Evolutionary conservation across 2,113 vertebrate species (phyloP), one percentile per base, ranked within the genome.

Genomic region (Hyperoodon ampullatus): DNA sequence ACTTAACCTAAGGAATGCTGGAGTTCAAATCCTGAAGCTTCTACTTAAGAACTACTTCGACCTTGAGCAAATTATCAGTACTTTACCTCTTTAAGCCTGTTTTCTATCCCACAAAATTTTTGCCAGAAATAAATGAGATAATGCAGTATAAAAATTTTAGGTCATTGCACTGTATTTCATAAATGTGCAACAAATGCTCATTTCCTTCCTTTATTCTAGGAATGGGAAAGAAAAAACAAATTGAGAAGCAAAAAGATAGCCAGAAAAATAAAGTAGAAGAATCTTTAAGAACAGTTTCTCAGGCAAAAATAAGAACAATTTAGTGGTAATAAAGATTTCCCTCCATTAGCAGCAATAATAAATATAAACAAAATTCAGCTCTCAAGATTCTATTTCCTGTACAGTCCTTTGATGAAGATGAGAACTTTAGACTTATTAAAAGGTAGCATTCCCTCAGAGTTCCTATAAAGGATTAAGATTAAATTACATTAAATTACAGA

Each of bases 341-440:
- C 44, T 89, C 61, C 58, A 95, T 66, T 60, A 60, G 33, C 9
- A 90, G n/a, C 8, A 26, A 80, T 23, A 87, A 58, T 53, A 85
- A 88, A 94, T 55, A 94, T 77, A 93, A 95, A 86, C 47, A 68
- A 93, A 93, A 87, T 90, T 90, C 58, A 82, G 60, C n/a, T 90
- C 28, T 82, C 23, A 58, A 94, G 39, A 77, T 75, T 80, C n/a
- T 70, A 87, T 86, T 95, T 89, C 55, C 11, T 93, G 30, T 50
- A 35, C 50, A 70, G 39, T 93, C 28, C 66, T 96, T 94, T 86
- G 18, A 89, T 68, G 23, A 68, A 75, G 47, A 83, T 70, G 33
- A 86, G 24, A 92, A 61, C n/a, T 86, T 33, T 61, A 86, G 63
- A 93, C 23, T 81, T 80, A 96, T 39, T 88, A 66, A 89, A 85